A percentile compares a stretch with the other conserved stretches of the same genome.
These are phyloP conservation scores for Ladona fulva DNA, from an alignment of 1,140 invertebrate species.

Conservation along the genomic window DNA sequence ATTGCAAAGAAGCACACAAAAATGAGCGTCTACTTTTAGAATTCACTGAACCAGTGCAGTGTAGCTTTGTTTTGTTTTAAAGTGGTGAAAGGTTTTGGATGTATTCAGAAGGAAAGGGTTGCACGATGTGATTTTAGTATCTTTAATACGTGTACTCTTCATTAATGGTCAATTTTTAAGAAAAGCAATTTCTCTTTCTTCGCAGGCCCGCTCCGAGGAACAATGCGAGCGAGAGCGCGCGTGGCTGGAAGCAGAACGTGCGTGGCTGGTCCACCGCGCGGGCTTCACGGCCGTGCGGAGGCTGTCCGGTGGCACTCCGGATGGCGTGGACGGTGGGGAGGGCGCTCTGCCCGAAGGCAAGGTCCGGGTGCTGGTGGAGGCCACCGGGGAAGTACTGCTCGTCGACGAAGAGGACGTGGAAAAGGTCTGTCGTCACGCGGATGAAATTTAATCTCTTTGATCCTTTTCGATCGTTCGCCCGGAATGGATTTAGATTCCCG, in stretches of 20 bases:
- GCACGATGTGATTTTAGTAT: no score
- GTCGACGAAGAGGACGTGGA: conserved; percentile 91
- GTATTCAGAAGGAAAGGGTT: no score
- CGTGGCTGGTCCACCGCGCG: conserved; percentile 84
- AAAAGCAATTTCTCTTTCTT: neutral
- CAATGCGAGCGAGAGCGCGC: neutral
- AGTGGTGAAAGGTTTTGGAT: no score
- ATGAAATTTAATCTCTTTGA: neutral
- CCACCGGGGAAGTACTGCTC: conserved; percentile 64
- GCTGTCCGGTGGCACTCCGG: conserved; percentile 38
- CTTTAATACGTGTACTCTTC: no score
- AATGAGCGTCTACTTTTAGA: no score
- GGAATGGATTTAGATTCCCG: neutral
- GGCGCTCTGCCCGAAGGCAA: conserved; percentile 45
- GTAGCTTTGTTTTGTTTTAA: no score
- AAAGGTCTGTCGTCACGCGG: conserved; percentile 50
- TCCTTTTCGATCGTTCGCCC: neutral
- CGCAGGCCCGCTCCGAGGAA: neutral
- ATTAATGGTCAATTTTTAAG: neutral
- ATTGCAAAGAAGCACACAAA: no score
- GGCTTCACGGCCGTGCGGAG: conserved; percentile 76
- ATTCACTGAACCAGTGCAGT: no score
- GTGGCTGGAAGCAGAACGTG: conserved; percentile 52
- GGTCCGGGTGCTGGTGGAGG: conserved; percentile 62
- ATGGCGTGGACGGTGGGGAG: conserved; percentile 29